Evolutionary conservation across 1,140 invertebrate genomes (phyloP).

Genomic region (Ceratoteleas bidentatus): DNA sequence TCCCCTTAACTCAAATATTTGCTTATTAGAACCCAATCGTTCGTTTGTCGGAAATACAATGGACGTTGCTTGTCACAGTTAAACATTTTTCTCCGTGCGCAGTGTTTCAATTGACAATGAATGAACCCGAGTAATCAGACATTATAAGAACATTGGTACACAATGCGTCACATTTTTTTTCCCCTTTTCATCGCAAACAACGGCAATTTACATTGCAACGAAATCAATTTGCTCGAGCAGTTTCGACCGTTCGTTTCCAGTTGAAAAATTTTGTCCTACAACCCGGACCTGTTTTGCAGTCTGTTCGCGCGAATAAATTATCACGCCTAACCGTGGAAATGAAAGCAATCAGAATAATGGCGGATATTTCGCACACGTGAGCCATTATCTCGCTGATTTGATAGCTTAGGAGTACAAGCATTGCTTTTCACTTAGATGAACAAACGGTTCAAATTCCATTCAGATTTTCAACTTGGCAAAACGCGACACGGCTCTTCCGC

Average conservation of each 20-base stretch:
- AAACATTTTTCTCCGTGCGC: too few species aligned
- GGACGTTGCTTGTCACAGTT: too few species aligned
- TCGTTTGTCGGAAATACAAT: too few species aligned
- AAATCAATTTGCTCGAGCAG: conserved; percentile 11
- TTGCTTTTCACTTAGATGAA: conserved; percentile 52
- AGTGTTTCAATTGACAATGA: too few species aligned
- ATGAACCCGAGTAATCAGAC: too few species aligned
- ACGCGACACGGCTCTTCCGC: too few species aligned
- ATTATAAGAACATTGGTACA: too few species aligned
- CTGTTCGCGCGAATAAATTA: conserved; percentile 34
- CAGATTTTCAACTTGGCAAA: conserved; percentile 29
- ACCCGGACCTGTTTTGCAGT: conserved; percentile 14
- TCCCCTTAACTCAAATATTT: too few species aligned
- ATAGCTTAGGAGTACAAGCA: conserved; percentile 51
- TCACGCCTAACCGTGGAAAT: conserved; percentile 28
- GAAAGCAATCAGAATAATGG: conserved; percentile 51
- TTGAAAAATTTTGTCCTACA: conserved; percentile 13
- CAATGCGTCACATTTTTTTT: background rate
- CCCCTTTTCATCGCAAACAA: background rate
- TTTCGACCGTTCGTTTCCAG: conserved; percentile 1
- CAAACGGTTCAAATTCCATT: conserved; percentile 26
- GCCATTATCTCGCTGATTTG: conserved; percentile 43
- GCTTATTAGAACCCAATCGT: too few species aligned
- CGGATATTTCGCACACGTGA: conserved; percentile 36
- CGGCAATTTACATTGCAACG: conserved; percentile 4